A percentile compares a stretch with the other conserved stretches of the same genome.
Evolutionary conservation across 2,113 vertebrate species (phyloP).

Genomic region (Agapornis roseicollis): DNA sequence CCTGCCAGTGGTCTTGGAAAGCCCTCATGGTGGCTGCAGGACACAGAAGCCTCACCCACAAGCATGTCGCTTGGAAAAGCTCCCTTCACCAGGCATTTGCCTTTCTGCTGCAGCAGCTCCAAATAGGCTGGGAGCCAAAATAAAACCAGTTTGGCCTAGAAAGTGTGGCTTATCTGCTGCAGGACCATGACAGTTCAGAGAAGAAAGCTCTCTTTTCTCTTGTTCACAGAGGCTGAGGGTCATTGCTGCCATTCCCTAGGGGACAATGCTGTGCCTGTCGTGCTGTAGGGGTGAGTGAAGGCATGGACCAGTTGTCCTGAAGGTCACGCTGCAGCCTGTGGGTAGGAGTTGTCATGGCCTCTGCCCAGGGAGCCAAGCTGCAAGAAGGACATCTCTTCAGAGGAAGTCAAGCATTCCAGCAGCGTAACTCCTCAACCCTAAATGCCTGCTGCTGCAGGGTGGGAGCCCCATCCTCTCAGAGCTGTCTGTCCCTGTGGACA

Average conservation of each 20-base stretch:
- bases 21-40: not conserved
- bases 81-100: rapidly evolving
- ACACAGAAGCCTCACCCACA: rapidly evolving
- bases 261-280: rapidly evolving
- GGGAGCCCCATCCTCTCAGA: not conserved
- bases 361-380: rapidly evolving
- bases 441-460: not conserved
- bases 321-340: not conserved
- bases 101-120: not conserved
- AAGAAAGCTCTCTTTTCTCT: not conserved
- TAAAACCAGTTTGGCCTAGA: not conserved
- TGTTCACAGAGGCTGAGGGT: rapidly evolving
- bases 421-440: not conserved
- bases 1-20: not conserved
- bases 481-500: rapidly evolving
- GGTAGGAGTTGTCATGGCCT: not conserved
- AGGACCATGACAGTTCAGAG: rapidly evolving
- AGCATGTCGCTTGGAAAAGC: not conserved
- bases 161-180: not conserved
- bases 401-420: not conserved
- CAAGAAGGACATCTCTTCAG: not conserved
- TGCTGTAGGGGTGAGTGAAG: not conserved
- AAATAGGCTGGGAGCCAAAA: not conserved
- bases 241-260: rapidly evolving
- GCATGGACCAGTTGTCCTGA: not conserved